Evolutionary conservation across 2,113 vertebrate genomes (phyloP), one percentile per base, ranked within the genome.

Genomic region (Actenoides hombroni): DNA sequence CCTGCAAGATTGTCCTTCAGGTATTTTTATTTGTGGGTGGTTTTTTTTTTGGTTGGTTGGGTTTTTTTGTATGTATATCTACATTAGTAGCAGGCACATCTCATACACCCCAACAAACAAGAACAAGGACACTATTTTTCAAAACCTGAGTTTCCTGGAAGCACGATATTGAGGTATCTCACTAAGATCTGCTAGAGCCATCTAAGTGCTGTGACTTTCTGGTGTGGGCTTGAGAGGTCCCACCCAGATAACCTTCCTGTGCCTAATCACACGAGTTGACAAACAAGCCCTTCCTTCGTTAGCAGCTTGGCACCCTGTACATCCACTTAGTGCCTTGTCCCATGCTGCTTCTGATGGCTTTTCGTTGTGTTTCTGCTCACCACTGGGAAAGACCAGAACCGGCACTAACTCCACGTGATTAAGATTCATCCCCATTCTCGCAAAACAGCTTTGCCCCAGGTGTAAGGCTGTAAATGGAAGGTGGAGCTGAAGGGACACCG

Each of bases 261-360:
- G 35, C 59, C 60, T 20, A 15, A 16, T 39, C 35, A 51, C 60
- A 23, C 20, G 9, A 51, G 39, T 35, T 37, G 67, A 37, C 39
- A 61, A 53, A 69, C 20, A 11, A 59, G 18, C 39, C 28, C 24
- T 48, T 51, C 39, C 71, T 70, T 61, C 4, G 1, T 56, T 5
- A 65, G 49, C 35, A 86, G 35, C 31, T 28, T 16, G 29, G 44
- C 13, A 71, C 68, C 48, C 75, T 2, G 1, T 40, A 20, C 26
- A 25, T 13, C 33, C 29, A 2, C 39, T 23, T 13, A 1, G 18
- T 33, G 3, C 49, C 28, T 16, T 1, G 18, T n/a, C n/a, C 37
- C 46, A 28, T 0, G 0, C 42, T 33, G 35, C 37, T 49, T 80
- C 63, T 26, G 24, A 3, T 10, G 63, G 59, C 56, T 60, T 74